Conservation (phyloP, 2,888 invertebrate species). For the Apamea crenata region DNA sequence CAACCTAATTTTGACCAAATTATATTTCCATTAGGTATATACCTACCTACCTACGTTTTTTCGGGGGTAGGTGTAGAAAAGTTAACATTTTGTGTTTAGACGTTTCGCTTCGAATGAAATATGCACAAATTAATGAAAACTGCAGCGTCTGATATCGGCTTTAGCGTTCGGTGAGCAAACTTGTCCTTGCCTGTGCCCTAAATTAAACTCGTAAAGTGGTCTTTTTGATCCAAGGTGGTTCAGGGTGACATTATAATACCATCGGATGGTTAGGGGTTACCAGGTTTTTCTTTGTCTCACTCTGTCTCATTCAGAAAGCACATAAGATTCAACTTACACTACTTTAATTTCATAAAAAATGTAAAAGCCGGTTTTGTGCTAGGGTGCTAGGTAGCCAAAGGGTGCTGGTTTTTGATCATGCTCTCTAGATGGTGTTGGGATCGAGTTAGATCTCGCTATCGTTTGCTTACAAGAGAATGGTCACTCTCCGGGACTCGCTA, state of each 20-base stretch:
- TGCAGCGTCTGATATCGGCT: not conserved
- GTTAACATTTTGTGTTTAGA: not conserved
- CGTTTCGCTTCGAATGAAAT: not conserved
- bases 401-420: not conserved
- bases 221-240: not conserved
- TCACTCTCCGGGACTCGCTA: too few relatives aligned
- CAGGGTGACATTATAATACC: not conserved
- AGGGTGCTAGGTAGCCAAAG: too few relatives aligned
- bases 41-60: too few relatives aligned
- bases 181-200: too few relatives aligned
- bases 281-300: not conserved
- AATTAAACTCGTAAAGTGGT: not conserved
- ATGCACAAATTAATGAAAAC: not conserved
- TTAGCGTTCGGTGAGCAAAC: too few relatives aligned
- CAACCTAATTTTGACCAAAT: too few relatives aligned
- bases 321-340: not conserved
- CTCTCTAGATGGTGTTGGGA: conserved; percentile 27
- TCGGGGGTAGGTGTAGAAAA: too few relatives aligned
- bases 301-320: not conserved
- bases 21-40: too few relatives aligned
- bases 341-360: not conserved
- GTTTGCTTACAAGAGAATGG: not conserved
- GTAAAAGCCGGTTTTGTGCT: not conserved
- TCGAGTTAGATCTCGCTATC: not conserved
- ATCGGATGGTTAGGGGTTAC: too few relatives aligned